phyloP scores from a whole-genome alignment of 2,888 invertebrate species.

The Melinaea menophilus region DNA sequence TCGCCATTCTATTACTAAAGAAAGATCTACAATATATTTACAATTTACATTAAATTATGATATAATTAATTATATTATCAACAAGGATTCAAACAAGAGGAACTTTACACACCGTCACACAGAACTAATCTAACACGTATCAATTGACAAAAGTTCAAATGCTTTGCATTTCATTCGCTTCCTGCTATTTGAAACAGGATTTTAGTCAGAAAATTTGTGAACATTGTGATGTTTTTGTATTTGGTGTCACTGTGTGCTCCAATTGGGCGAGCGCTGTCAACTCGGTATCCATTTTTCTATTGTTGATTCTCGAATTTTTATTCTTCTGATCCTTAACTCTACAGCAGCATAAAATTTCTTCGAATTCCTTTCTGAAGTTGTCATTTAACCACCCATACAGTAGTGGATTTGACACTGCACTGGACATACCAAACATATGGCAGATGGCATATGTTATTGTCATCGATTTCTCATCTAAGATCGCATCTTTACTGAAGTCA shows the following conservation, averaged over 20 bases:
- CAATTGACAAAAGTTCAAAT: constrained; percentile 59
- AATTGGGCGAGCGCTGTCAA: constrained; percentile 64
- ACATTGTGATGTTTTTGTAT: constrained; percentile 74
- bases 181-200: constrained; percentile 70
- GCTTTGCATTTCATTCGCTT: constrained; percentile 62
- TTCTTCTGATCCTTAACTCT: constrained; percentile 53
- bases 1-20: constrained; percentile 43
- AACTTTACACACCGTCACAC: constrained; percentile 55
- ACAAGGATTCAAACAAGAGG: constrained; percentile 38
- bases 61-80: constrained; percentile 31
- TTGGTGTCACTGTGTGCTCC: constrained; percentile 68
- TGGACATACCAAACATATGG: constrained; percentile 85
- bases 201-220: constrained; percentile 78
- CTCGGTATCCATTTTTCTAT: constrained; percentile 67
- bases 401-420: constrained; percentile 93
- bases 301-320: constrained; percentile 59
- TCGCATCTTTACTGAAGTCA: constrained; percentile 77
- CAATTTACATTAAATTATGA: constrained; percentile 32
- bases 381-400: constrained; percentile 96
- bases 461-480: constrained; percentile 72
- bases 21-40: constrained; percentile 31
- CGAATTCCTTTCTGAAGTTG: constrained; percentile 94
- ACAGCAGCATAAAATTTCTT: constrained; percentile 83
- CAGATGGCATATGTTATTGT: constrained; percentile 80
- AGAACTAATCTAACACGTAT: constrained; percentile 39